These are phyloP conservation scores for Myotis daubentonii DNA, from an alignment of 2,797 vertebrate genomes.

Conservation along the genomic window DNA sequence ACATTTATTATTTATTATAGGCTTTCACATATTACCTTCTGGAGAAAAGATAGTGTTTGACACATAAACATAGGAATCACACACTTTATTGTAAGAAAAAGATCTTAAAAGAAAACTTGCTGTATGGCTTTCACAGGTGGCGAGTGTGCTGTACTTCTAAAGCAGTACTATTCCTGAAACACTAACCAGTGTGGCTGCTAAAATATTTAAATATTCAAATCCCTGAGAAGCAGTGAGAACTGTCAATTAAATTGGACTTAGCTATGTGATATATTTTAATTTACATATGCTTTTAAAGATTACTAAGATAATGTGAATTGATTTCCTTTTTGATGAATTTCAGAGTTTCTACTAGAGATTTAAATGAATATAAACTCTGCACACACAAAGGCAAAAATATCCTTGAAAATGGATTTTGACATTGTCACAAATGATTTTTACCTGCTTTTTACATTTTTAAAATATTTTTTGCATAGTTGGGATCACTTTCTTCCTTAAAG, in stretches of 20 bases:
- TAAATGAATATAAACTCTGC: conserved; percentile 38
- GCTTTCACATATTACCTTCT: not conserved
- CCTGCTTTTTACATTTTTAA: conserved; percentile 1
- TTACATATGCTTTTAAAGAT: conserved; percentile 63
- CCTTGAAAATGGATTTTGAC: conserved; percentile 67
- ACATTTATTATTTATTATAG: not conserved
- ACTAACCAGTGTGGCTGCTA: not conserved
- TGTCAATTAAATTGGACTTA: conserved; percentile 67
- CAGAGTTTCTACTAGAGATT: conserved; percentile 20
- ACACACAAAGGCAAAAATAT: conserved; percentile 52
- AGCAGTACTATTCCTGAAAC: conserved; percentile 19
- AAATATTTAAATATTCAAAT: conserved; percentile 66
- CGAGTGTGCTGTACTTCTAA: conserved; percentile 11
- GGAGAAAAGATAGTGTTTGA: not conserved
- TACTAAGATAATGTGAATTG: conserved; percentile 59
- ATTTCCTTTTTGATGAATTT: conserved; percentile 67
- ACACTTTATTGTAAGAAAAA: not conserved
- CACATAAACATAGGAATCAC: not conserved
- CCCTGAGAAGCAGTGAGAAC: conserved; percentile 36
- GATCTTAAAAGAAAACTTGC: not conserved
- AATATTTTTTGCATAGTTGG: not conserved
- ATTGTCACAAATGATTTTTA: conserved; percentile 55
- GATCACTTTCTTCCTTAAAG: conserved; percentile 3
- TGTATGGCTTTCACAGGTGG: not conserved
- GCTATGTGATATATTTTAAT: conserved; percentile 46